A percentile compares a stretch with the other conserved stretches of the same genome.
phyloP scores from a whole-genome alignment of 2,113 vertebrate genomes.

The Chaenocephalus aceratus region DNA sequence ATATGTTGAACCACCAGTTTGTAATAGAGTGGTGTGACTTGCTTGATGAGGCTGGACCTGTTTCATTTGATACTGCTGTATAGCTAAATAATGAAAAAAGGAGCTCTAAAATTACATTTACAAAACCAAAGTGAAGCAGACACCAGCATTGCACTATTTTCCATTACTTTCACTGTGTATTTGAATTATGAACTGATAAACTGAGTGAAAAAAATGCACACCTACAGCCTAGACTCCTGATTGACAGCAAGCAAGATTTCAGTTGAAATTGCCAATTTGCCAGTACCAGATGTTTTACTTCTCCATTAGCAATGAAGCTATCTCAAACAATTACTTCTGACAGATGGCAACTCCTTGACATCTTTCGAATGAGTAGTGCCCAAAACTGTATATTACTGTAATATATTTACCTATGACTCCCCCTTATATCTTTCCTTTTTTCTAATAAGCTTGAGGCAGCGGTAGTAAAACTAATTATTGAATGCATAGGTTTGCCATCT shows the following conservation, averaged over 20 bases:
- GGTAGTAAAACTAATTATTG: neutral
- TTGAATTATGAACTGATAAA: neutral
- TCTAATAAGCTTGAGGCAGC: neutral
- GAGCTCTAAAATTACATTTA: neutral
- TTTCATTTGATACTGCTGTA: neutral
- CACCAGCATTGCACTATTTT: neutral
- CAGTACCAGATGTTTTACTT: neutral
- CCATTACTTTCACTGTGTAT: neutral
- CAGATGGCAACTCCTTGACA: neutral
- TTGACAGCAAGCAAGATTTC: conserved; percentile 8
- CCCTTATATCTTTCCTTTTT: neutral
- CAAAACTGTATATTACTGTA: neutral
- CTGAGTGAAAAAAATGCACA: conserved; percentile 1
- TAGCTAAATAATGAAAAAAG: neutral
- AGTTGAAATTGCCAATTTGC: conserved; percentile 1
- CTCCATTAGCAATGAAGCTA: neutral
- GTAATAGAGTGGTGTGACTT: conserved; percentile 1
- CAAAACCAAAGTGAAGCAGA: neutral
- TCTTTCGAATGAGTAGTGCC: neutral
- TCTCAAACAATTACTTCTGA: neutral
- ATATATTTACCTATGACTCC: neutral
- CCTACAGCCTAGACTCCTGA: neutral
- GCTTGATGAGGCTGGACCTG: neutral
- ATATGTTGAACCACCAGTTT: conserved; percentile 6
- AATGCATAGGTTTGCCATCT: neutral